phyloP scores from a whole-genome alignment of 2,113 vertebrate genomes.

The Ancistrus triradiatus region DNA sequence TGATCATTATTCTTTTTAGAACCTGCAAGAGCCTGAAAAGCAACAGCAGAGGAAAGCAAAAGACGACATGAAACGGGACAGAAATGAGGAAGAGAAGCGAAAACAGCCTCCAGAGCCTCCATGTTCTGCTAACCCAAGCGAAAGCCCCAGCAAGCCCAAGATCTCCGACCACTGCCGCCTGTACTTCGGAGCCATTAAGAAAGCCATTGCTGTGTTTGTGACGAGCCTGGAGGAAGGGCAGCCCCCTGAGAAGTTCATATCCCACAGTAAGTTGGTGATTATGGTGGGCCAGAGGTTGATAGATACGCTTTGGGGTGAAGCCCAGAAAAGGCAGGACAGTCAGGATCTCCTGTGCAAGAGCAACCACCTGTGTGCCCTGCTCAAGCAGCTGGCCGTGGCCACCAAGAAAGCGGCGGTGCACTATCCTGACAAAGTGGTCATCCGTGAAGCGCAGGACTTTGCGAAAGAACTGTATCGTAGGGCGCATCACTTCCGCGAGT shows the following conservation, averaged over 20 bases:
- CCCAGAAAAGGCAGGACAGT: conserved; percentile 54
- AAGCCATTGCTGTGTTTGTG: conserved; percentile 73
- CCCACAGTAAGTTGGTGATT: conserved; percentile 89
- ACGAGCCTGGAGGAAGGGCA: conserved; percentile 68
- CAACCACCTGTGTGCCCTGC: conserved; percentile 81
- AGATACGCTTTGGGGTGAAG: conserved; percentile 78
- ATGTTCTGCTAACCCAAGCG: background rate
- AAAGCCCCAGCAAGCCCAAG: conserved; percentile 37
- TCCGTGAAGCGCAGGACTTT: conserved; percentile 67
- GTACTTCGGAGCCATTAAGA: conserved; percentile 86
- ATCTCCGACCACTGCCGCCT: conserved; percentile 77
- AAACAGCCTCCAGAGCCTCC: conserved; percentile 45
- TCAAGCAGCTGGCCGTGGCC: conserved; percentile 84
- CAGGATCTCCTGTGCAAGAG: conserved; percentile 72
- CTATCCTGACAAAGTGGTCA: conserved; percentile 64
- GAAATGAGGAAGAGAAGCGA: conserved; percentile 18
- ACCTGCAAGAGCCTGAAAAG: conserved; percentile 63
- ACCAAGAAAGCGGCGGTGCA: conserved; percentile 82
- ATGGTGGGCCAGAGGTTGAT: conserved; percentile 90
- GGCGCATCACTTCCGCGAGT: conserved; percentile 72
- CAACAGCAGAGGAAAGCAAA: conserved; percentile 44
- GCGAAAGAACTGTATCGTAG: conserved; percentile 69
- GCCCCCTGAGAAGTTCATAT: conserved; percentile 83
- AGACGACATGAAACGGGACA: conserved; percentile 41
- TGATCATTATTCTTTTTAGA: conserved; percentile 51